Evolutionary conservation across 2,888 invertebrate genomes (phyloP).

Genomic region (Lasiommata megera): DNA sequence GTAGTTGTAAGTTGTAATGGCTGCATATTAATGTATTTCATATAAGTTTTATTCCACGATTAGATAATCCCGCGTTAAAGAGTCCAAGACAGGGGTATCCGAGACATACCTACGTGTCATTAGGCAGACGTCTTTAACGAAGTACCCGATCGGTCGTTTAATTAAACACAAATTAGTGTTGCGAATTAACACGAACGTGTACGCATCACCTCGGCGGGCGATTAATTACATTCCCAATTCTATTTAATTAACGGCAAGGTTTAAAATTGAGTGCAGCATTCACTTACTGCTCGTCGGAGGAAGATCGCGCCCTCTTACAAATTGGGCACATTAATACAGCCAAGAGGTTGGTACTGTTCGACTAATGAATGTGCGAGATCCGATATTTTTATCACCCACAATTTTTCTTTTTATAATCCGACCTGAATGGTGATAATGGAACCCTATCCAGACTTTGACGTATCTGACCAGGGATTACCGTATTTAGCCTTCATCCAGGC

Average conservation of each 20-base stretch:
- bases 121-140: conserved; percentile 12
- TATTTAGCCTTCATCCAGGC: too few relatives aligned
- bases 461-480: too few relatives aligned
- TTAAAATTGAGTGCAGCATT: conserved; percentile 20
- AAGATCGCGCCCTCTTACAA: conserved; percentile 74
- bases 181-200: conserved; percentile 50
- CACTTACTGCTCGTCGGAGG: conserved; percentile 30
- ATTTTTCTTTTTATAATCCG: not conserved
- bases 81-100: not conserved
- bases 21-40: too few relatives aligned
- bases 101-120: not conserved
- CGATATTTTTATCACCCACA: too few relatives aligned
- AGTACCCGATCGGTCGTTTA: conserved; percentile 42
- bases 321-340: conserved; percentile 75
- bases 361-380: conserved; percentile 34
- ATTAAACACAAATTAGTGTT: conserved; percentile 64
- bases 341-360: conserved; percentile 39
- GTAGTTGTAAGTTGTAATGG: too few relatives aligned
- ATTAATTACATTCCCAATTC: conserved; percentile 23
- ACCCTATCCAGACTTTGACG: too few relatives aligned
- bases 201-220: conserved; percentile 23
- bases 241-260: conserved; percentile 25
- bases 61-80: not conserved
- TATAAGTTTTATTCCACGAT: too few relatives aligned
- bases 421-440: too few relatives aligned